A percentile compares a stretch with the other conserved stretches of the same genome.
These are phyloP conservation scores for Urocyon cinereoargenteus DNA, from an alignment of 2,797 vertebrate species.

Conservation along the genomic window DNA sequence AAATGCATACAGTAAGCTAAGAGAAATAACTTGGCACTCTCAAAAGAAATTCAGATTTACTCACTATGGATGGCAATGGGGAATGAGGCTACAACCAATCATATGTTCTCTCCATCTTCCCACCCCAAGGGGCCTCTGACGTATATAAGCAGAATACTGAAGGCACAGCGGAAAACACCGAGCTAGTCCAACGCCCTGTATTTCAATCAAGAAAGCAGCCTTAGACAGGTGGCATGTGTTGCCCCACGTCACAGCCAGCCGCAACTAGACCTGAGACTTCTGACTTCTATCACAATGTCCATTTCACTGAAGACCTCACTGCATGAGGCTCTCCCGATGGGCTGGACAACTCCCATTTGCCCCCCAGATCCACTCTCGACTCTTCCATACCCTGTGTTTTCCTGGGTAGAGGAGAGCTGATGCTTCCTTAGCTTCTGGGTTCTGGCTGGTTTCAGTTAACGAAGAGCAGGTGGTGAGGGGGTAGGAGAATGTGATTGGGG, in stretches of 20 bases:
- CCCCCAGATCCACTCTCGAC: background rate
- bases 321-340: background rate
- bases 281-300: background rate
- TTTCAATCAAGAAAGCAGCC: constrained; percentile 40
- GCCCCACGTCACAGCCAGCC: background rate
- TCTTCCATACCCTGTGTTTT: background rate
- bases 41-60: background rate
- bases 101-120: background rate
- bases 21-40: background rate
- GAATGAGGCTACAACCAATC: background rate
- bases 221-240: background rate
- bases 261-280: background rate
- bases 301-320: background rate
- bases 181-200: background rate
- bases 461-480: background rate
- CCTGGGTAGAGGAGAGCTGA: background rate
- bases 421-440: background rate
- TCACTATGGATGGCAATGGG: background rate
- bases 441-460: background rate
- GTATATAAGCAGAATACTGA: background rate
- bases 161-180: background rate
- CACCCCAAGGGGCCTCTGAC: background rate
- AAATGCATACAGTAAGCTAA: background rate
- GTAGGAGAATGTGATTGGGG: background rate
- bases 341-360: background rate